Base-by-base conservation (phyloP, 2,113 vertebrate species). In the Hucho hucho region DNA sequence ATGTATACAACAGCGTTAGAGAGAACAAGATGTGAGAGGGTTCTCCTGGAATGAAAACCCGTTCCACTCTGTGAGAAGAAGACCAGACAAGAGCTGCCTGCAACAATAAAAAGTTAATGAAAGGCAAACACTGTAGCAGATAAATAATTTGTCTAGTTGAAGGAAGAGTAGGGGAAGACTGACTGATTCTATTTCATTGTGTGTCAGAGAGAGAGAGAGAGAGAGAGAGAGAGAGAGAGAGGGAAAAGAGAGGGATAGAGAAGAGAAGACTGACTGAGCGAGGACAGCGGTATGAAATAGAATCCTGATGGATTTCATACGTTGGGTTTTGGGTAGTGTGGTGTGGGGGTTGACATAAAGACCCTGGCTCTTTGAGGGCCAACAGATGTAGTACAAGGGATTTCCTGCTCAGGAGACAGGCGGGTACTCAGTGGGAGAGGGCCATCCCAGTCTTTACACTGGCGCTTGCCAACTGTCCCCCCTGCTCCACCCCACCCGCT, bases 391-490 rank as follows among this genome's bases (percentile, higher is more conserved):
- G 37, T 68, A 77, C 77, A 81, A 73, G 75, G 70, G 73, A 77
- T 80, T 70, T 85, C 82, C 29, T 85, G 74, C 64, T 61, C 69
- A 70, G 77, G 24, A 77, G 67, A 75, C 76, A 74, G 74, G 49
- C 78, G 4, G 64, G 73, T 81, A 71, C 20, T 83, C 63, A 67
- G 76, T 75, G 77, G 77, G 86, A 82, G 86, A 76, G 72, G 37
- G 75, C 70, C 24, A 26, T 70, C 68, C 37, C 63, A 83, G 70
- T 67, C 78, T 82, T 76, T 71, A 72, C 65, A 79, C 18, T 82
- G 76, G 87, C 88, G 92, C 90, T 90, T 93, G 92, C 93, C 92
- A 91, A 94, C 91, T 92, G 59, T 87, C 85, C 89, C 85, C 88
- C 87, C 37, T 11, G 37, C 9, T 43, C 7, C 9, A 43, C 37